Conservation (phyloP, 2,113 vertebrate species). For the Lethenteron camtschaticum region DNA sequence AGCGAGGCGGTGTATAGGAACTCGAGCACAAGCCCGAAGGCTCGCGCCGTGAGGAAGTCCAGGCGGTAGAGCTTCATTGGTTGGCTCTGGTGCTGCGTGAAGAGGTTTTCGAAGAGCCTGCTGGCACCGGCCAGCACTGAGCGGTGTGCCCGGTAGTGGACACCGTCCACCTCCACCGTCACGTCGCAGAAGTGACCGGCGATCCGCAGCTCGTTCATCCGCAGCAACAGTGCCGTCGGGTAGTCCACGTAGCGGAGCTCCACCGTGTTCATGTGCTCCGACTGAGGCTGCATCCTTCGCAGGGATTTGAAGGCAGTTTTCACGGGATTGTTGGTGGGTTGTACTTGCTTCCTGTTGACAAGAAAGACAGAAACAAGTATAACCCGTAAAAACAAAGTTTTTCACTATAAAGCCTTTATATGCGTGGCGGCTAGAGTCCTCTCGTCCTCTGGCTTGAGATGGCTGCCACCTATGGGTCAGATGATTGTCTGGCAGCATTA, state of each 20-base stretch:
- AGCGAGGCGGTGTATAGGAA: background rate
- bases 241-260: slow-evolving; percentile 2
- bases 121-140: background rate
- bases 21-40: slow-evolving; percentile 1
- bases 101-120: slow-evolving; percentile 3
- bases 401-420: too few species aligned
- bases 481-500: too few species aligned
- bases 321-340: too few species aligned
- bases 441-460: too few species aligned
- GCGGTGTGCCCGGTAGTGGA: slow-evolving; percentile 1
- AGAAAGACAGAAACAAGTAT: too few species aligned
- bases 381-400: too few species aligned
- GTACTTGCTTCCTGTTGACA: too few species aligned
- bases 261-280: slow-evolving; percentile 1
- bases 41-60: background rate
- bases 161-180: background rate
- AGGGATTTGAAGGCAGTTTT: too few species aligned
- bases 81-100: background rate
- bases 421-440: too few species aligned
- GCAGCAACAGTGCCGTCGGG: background rate
- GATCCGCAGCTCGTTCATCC: background rate
- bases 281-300: background rate
- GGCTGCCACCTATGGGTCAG: too few species aligned
- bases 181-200: slow-evolving; percentile 4
- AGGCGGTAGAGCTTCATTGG: background rate